Conservation (phyloP, 2,888 invertebrate genomes). For the Coleophora deauratella region DNA sequence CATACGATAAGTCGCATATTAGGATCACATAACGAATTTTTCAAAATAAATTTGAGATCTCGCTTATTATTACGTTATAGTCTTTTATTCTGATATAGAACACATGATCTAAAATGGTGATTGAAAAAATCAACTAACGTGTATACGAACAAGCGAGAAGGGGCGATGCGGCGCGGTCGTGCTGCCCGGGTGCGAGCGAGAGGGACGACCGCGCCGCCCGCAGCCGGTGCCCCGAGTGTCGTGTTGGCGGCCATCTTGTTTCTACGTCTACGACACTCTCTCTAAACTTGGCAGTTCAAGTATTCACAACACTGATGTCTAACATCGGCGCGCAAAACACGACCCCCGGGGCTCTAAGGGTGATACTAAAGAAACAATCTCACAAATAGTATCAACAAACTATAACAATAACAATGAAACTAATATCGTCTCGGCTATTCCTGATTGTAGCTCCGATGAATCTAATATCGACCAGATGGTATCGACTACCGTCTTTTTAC, state of each 20-base stretch:
- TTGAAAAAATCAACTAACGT: conserved; percentile 63
- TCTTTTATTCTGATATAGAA: conserved; percentile 72
- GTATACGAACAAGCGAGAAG: conserved; percentile 64
- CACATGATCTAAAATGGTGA: conserved; percentile 67
- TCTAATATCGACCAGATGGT: conserved; percentile 72
- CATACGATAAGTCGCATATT: conserved; percentile 67
- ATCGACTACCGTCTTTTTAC: conserved; percentile 53
- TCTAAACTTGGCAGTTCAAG: conserved; percentile 26
- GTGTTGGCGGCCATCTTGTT: conserved; percentile 7
- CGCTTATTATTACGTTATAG: conserved; percentile 71
- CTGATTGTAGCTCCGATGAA: conserved; percentile 65
- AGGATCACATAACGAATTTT: conserved; percentile 68
- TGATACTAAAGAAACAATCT: conserved; percentile 56
- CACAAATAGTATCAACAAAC: conserved; percentile 51
- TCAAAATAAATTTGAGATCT: conserved; percentile 74
- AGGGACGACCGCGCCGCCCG: conserved; percentile 3
- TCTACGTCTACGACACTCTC: conserved; percentile 22
- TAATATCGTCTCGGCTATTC: conserved; percentile 58
- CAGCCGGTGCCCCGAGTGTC: background rate
- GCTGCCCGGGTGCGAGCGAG: conserved; percentile 10
- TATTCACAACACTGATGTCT: background rate
- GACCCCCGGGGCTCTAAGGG: conserved; percentile 45
- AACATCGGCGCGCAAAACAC: background rate
- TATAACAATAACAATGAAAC: conserved; percentile 65
- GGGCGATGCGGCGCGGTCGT: conserved; percentile 9